Evolutionary conservation across 2,888 invertebrate genomes (phyloP).

Genomic region (Brenthis daphne): DNA sequence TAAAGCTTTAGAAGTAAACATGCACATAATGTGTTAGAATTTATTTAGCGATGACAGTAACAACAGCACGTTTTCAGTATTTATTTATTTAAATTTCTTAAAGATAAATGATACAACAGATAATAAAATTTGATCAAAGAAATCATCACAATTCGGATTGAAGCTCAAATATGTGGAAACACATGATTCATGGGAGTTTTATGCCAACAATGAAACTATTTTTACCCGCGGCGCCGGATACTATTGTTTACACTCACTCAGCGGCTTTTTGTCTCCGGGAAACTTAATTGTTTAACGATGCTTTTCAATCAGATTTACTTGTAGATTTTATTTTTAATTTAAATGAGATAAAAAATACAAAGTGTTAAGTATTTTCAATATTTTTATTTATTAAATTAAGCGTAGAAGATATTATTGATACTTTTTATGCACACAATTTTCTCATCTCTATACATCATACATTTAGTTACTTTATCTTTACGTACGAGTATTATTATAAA

Average conservation of each 20-base stretch:
- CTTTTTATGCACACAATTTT: too few relatives aligned
- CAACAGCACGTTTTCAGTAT: background rate
- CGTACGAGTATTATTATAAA: too few relatives aligned
- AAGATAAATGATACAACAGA: background rate
- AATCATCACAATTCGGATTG: background rate
- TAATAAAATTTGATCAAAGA: conserved; percentile 8
- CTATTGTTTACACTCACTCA: conserved; percentile 38
- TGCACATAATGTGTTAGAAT: too few relatives aligned
- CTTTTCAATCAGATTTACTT: background rate
- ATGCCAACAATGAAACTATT: conserved; percentile 36
- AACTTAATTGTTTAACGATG: background rate
- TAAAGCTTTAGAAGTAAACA: too few relatives aligned
- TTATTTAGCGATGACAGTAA: background rate
- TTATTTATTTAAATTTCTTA: background rate
- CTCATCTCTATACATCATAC: too few relatives aligned
- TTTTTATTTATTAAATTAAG: too few relatives aligned
- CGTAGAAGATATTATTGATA: too few relatives aligned
- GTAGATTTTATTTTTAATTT: background rate
- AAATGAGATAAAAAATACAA: background rate
- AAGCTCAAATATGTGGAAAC: conserved; percentile 5
- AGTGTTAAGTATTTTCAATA: too few relatives aligned
- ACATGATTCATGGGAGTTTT: conserved; percentile 15
- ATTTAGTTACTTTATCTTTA: too few relatives aligned
- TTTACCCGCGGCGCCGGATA: conserved; percentile 34
- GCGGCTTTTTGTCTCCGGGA: conserved; percentile 6